These are phyloP conservation scores for Meiosimyza platycephala DNA, from an alignment of 2,888 invertebrate species.

Conservation along the genomic window DNA sequence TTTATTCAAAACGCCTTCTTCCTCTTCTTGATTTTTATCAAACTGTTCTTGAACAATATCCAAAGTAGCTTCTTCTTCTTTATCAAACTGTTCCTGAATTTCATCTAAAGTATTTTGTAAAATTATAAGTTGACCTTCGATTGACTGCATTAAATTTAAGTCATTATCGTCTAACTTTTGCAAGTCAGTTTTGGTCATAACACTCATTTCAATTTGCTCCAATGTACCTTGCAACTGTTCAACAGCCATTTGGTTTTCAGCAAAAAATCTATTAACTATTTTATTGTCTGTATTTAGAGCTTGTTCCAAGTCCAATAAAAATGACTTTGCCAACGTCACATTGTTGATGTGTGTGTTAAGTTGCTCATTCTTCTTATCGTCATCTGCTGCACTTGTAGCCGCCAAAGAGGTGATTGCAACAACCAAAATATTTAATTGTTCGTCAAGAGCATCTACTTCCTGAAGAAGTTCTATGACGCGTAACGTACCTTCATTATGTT, in stretches of 20 bases:
- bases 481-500: conserved; percentile 57
- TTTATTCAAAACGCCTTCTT: too few relatives aligned
- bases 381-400: conserved; percentile 17
- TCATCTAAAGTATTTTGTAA: conserved; percentile 50
- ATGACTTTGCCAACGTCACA: conserved; percentile 51
- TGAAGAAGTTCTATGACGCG: conserved; percentile 63
- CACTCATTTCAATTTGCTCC: conserved; percentile 53
- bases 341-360: conserved; percentile 52
- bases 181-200: conserved; percentile 51
- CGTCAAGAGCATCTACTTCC: conserved; percentile 58
- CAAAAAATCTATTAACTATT: conserved; percentile 49
- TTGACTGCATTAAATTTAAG: conserved; percentile 51
- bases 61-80: neutral
- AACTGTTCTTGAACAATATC: neutral
- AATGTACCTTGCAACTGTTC: conserved; percentile 51
- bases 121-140: conserved; percentile 53
- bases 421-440: conserved; percentile 50
- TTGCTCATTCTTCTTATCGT: conserved; percentile 27
- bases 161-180: conserved; percentile 50
- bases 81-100: neutral
- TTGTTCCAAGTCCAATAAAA: conserved; percentile 55
- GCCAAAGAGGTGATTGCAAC: conserved; percentile 41
- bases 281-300: conserved; percentile 53
- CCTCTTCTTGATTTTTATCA: too few relatives aligned
- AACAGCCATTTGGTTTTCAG: conserved; percentile 53